A percentile compares a stretch with the other conserved stretches of the same genome.
Conservation (phyloP, 2,113 vertebrate genomes). For the Sphyrna mokarran region DNA sequence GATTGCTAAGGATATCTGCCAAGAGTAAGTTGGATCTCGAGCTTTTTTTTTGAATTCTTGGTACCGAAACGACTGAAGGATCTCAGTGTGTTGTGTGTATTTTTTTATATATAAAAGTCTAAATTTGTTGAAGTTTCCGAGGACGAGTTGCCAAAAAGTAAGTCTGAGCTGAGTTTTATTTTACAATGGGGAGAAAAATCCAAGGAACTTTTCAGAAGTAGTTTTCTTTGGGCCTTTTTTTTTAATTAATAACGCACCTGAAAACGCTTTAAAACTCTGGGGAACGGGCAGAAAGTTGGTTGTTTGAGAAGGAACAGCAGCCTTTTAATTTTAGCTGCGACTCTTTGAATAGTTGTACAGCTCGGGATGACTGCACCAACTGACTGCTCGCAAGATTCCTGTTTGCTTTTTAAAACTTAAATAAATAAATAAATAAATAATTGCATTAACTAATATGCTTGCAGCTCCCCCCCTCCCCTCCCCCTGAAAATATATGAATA, state of each 20-base stretch:
- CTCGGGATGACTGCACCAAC: background rate
- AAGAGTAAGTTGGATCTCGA: slow-evolving; percentile 21
- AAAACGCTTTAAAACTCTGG: background rate
- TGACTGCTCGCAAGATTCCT: background rate
- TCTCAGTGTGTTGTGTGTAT: background rate
- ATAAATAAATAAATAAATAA: background rate
- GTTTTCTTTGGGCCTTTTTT: background rate
- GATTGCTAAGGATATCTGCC: background rate
- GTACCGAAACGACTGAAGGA: background rate
- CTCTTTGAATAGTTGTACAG: background rate
- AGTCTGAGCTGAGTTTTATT: background rate
- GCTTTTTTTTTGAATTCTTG: background rate
- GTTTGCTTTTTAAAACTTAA: background rate
- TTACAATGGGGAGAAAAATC: background rate
- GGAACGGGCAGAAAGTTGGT: background rate
- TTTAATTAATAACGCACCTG: background rate
- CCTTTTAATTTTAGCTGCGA: background rate
- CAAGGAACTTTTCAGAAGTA: background rate
- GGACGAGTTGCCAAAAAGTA: background rate
- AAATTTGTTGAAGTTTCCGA: background rate
- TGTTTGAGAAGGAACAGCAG: no score
- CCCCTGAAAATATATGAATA: background rate
- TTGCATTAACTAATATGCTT: background rate
- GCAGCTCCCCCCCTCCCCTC: no score
- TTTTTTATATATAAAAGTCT: background rate